A percentile compares a stretch with the other conserved stretches of the same genome.
phyloP scores from a whole-genome alignment of 1,140 invertebrate genomes.

The Achatina immaculata region DNA sequence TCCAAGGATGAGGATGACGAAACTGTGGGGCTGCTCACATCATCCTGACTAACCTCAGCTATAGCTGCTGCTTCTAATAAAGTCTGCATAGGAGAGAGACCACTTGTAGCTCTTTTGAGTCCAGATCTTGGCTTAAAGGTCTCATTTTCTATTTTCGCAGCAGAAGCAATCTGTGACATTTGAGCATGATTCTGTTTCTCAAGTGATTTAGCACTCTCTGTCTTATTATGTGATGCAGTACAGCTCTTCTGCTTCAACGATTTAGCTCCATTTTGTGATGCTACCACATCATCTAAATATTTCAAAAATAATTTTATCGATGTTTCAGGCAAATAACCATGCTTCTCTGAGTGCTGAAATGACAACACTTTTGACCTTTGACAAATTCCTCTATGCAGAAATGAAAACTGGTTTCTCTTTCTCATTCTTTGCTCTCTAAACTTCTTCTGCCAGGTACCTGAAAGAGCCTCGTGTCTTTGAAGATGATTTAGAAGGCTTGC shows the following conservation, averaged over 20 bases:
- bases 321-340: not conserved
- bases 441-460: not conserved
- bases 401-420: not conserved
- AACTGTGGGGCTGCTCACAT: not conserved
- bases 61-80: constrained; percentile 30
- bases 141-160: not conserved
- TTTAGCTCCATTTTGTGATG: constrained; percentile 17
- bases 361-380: not conserved
- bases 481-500: constrained; percentile 31
- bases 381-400: not conserved
- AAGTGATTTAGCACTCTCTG: not conserved
- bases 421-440: not conserved
- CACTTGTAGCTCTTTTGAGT: constrained; percentile 17
- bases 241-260: not conserved
- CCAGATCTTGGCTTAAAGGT: not conserved
- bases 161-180: not conserved
- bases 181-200: not conserved
- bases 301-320: not conserved
- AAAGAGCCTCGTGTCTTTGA: constrained; percentile 16
- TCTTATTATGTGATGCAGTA: not conserved
- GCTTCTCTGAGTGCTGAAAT: not conserved
- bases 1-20: not conserved
- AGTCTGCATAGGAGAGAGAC: constrained; percentile 29
- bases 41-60: not conserved
- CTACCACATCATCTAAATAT: constrained; percentile 3